These are phyloP conservation scores for Anthopleura sola DNA, from an alignment of 64 coral and sea anemone species.

Conservation along the genomic window DNA sequence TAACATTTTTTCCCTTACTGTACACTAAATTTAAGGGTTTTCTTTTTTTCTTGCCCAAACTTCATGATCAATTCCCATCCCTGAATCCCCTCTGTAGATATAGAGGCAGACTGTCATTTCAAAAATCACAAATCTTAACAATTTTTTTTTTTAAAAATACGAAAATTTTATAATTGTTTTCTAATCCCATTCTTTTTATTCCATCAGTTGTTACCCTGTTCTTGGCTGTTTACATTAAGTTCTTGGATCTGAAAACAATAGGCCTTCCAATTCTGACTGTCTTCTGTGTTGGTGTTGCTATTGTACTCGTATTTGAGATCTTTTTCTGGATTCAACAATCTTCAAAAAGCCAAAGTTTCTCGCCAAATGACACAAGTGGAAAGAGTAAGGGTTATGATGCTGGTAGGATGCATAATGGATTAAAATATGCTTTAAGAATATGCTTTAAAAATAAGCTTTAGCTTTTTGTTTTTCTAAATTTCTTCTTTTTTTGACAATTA, in stretches of 20 bases:
- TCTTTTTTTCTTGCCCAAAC: no score
- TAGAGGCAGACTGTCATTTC: no score
- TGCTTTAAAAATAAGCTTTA: no score
- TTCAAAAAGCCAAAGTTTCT: not conserved
- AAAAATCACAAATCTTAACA: no score
- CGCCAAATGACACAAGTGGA: not conserved
- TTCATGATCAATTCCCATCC: no score
- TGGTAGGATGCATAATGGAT: no score
- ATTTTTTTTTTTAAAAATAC: no score
- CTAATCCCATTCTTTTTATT: not conserved
- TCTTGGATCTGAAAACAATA: not conserved
- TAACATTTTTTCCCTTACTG: not conserved
- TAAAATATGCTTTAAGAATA: no score
- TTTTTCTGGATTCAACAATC: not conserved
- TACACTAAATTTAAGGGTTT: not conserved
- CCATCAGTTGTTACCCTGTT: slow-evolving; percentile 35
- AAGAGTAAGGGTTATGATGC: not conserved
- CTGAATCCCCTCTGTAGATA: no score
- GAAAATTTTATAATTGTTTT: not conserved
- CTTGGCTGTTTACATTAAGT: slow-evolving; percentile 28
- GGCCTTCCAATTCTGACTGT: slow-evolving; percentile 23
- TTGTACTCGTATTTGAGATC: slow-evolving; percentile 30
- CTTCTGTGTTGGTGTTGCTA: slow-evolving; percentile 28
- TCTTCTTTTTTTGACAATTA: not conserved
- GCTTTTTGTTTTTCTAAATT: not conserved